These are phyloP conservation scores for Myoxocephalus aenaeus DNA, from an alignment of 2,797 vertebrate species.

Conservation along the genomic window DNA sequence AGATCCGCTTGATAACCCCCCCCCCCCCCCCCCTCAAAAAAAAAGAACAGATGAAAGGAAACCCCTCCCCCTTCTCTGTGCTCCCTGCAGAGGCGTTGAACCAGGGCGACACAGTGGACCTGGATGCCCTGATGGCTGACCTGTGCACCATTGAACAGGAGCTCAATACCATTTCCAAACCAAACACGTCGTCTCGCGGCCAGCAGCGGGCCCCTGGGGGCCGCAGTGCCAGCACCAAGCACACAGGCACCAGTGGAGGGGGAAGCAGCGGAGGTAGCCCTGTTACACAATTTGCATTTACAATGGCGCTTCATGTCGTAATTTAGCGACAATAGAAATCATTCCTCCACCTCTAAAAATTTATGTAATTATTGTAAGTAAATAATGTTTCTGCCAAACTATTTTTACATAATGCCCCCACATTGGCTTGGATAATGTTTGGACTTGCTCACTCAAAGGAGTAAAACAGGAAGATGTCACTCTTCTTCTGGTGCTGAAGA, in stretches of 20 bases:
- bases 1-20: neutral
- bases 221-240: constrained; percentile 83
- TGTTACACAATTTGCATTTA: neutral
- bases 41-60: neutral
- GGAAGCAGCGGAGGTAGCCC: constrained; percentile 81
- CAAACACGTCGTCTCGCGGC: constrained; percentile 77
- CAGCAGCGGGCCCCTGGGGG: constrained; percentile 85
- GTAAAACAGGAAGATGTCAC: constrained; percentile 16
- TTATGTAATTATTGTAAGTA: neutral
- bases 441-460: neutral
- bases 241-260: constrained; percentile 83
- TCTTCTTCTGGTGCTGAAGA: neutral
- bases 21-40: neutral
- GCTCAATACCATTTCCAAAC: constrained; percentile 87
- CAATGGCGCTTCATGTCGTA: neutral
- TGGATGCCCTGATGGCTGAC: constrained; percentile 98
- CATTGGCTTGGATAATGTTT: neutral
- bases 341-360: neutral
- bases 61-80: neutral
- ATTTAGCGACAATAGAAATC: neutral
- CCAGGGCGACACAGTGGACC: constrained; percentile 95
- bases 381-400: neutral
- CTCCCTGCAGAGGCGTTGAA: constrained; percentile 91
- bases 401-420: neutral
- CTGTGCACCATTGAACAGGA: constrained; percentile 99